A percentile compares a stretch with the other conserved stretches of the same genome.
These are phyloP conservation scores for Tachina lurida DNA, from an alignment of 2,888 invertebrate genomes.

Conservation along the genomic window DNA sequence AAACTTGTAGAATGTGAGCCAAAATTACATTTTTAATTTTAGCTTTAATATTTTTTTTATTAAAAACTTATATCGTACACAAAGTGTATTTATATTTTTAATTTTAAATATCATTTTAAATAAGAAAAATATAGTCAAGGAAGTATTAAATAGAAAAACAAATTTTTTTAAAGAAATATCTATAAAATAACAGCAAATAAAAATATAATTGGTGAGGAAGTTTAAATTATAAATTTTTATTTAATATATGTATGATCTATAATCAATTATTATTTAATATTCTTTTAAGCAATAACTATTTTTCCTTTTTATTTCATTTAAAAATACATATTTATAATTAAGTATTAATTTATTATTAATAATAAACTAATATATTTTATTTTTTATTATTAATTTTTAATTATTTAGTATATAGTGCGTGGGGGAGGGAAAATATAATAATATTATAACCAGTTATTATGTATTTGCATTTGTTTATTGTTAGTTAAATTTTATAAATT, in stretches of 20 bases:
- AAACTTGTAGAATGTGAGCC: too few species aligned
- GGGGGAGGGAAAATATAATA: slow-evolving; percentile 44
- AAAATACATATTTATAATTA: slow-evolving; percentile 67
- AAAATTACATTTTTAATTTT: slow-evolving; percentile 10
- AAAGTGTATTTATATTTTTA: slow-evolving; percentile 44
- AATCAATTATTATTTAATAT: slow-evolving; percentile 48
- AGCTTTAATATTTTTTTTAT: slow-evolving; percentile 52
- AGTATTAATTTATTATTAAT: slow-evolving; percentile 67
- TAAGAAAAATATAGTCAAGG: slow-evolving; percentile 49
- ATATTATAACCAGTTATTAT: slow-evolving; percentile 44
- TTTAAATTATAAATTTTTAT: slow-evolving; percentile 53
- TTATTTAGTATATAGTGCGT: slow-evolving; percentile 26
- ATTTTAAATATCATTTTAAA: slow-evolving; percentile 53
- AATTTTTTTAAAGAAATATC: slow-evolving; percentile 25
- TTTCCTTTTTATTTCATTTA: slow-evolving; percentile 46
- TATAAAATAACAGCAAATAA: slow-evolving; percentile 47
- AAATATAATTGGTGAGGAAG: slow-evolving; percentile 45
- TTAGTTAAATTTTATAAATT: slow-evolving; percentile 46
- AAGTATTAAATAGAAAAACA: slow-evolving; percentile 42
- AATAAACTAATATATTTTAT: slow-evolving; percentile 52
- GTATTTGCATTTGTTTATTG: slow-evolving; percentile 36
- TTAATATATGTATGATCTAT: slow-evolving; percentile 29
- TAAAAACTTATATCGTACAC: slow-evolving; percentile 57
- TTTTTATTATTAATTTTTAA: slow-evolving; percentile 37
- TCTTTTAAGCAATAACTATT: slow-evolving; percentile 51